Base-by-base conservation (phyloP, 2,797 vertebrate genomes). In the Fundulus diaphanus region DNA sequence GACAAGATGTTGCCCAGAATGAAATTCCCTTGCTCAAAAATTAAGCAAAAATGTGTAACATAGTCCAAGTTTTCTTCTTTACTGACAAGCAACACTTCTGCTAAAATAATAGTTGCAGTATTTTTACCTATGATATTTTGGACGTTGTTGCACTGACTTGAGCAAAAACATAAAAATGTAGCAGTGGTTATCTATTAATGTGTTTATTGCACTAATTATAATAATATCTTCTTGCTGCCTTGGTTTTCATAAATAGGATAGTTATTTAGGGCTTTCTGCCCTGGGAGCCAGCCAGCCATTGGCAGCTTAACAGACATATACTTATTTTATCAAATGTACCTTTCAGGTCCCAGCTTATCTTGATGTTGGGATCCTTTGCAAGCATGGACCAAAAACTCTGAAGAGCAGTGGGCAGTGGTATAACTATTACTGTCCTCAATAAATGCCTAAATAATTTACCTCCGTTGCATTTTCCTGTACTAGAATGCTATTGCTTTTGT, bases 361-460 rank as follows among this genome's bases (percentile, higher is more conserved):
- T 8, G 27, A 42, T 11, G 16, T 27, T 57, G 29, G 29, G 13
- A 31, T 27, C 7, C 29, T 8, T 57, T 57, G 31, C 13, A 57
- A 16, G 29, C 3, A 57, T 15, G 3, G 13, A 29, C n/a, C 29
- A 27, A 29, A 27, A 57, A 57, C 29, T 2, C 13, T 2, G 6
- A 57, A 57, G 54, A 13, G 9, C 54, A 7, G 54, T 57, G 54
- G 54, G 54, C 29, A 57, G 54, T 29, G 40, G 40, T 42, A 42
- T 7, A 42, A 7, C 40, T 42, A 42, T 42, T 18, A 57, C 56
- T 57, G 15, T 29, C 29, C 56, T 57, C n/a, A 16, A 27, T 31
- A 31, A 57, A 57, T 57, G 56, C 56, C 56, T n/a, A n/a, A n/a
- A 57, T 16, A 18, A 57, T 57, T 57, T 57, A 57, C 29, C n/a